Evolutionary conservation across 2,888 invertebrate species (phyloP), one percentile per base, ranked within the genome.

Genomic region (Ochlodes sylvanus): DNA sequence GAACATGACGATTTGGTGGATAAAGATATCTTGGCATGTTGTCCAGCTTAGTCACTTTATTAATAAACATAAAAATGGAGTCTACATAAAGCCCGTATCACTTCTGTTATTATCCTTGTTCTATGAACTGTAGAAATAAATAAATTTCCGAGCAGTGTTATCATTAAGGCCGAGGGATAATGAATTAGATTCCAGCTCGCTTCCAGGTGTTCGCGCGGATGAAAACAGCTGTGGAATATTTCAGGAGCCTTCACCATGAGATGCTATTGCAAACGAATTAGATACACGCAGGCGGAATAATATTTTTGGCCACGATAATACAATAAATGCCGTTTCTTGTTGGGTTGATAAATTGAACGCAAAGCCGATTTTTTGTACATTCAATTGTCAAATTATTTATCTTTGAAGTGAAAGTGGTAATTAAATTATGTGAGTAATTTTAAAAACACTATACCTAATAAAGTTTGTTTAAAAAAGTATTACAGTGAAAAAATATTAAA

Each of bases 141-240:
- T 58, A 42, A 44, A 58, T 58, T 57, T 58, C 27, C 27, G 4
- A n/a, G 42, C 58, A 42, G 42, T 9, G 58, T 21, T 44, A 58
- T 58, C 42, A 58, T 58, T 44, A 58, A 44, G 27, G 32, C 52
- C 27, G 19, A 50, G 50, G 19, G 50, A 50, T 50, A 58, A 58
- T 58, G 58, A 58, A 58, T 58, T 58, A 42, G 58, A 58, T 58
- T 42, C 58, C 58, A 42, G 58, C 38, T 50, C 12, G 12, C 19
- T 50, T 19, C 10, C 50, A 50, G 50, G 19, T 50, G 50, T 50
- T 50, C 19, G 19, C 19, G 19, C 7, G 50, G 19, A 47, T 9
- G 17, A 10, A 47, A 50, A 50, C 50, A 50, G n/a, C 19, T 50
- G 50, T 12, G 12, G 19, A 19, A 50, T 50, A 50, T 21, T 50